Base-by-base conservation (phyloP, 1,140 invertebrate species). In the Epicauta chinensis region DNA sequence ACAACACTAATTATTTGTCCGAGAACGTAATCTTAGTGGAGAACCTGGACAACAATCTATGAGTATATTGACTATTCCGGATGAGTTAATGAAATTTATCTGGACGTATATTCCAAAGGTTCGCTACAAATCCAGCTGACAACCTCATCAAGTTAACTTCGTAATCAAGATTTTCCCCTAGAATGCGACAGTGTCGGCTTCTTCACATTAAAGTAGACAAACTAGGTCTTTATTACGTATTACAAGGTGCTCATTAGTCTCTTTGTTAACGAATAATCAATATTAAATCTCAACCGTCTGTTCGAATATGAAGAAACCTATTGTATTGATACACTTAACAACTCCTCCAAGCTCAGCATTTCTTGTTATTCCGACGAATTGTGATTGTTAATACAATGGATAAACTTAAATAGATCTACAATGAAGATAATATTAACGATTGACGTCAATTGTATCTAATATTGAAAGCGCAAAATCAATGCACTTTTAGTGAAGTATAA, bases 401-500 rank as follows among this genome's bases (percentile, higher is more conserved):
- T n/a, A n/a, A n/a, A n/a, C n/a, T n/a, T n/a, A n/a, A n/a, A n/a
- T n/a, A n/a, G n/a, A n/a, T n/a, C n/a, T n/a, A n/a, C n/a, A n/a
- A n/a, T n/a, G n/a, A n/a, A n/a, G n/a, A n/a, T n/a, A n/a, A n/a
- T n/a, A n/a, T n/a, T n/a, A n/a, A n/a, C n/a, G n/a, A n/a, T n/a
- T n/a, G n/a, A n/a, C 48, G 59, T 47, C 42, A 55, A 50, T 23
- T 23, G 4, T 23, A 23, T 3, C 7, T n/a, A n/a, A 23, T 2
- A 7, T 23, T 23, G 23, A 23, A 23, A 23, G 23, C 23, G 7
- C 23, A 23, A 23, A 23, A 23, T 23, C 23, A 23, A 7, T 23
- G 23, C 23, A 23, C 23, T 56, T 38, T 47, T 47, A 50, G 53
- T 41, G 44, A 32, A 50, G 49, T 57, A 55, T 46, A 55, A 49